Conservation (phyloP, 2,888 invertebrate species). For the Oxycera nigricornis region DNA sequence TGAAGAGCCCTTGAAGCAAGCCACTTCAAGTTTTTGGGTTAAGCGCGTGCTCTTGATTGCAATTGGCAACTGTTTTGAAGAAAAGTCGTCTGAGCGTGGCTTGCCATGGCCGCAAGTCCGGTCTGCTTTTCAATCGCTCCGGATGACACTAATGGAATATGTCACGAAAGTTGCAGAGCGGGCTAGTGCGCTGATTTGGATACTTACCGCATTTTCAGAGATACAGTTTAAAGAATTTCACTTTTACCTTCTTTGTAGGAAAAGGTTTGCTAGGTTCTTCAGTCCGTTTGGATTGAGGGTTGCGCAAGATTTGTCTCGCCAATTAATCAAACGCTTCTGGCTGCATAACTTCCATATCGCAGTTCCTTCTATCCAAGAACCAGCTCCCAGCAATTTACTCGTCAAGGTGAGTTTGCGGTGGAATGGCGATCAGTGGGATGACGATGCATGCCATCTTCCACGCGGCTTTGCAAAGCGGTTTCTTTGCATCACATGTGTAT, state of each 20-base stretch:
- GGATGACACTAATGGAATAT: too few species aligned
- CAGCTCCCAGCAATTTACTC: neutral
- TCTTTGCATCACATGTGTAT: neutral
- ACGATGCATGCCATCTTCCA: neutral
- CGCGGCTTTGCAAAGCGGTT: too few species aligned
- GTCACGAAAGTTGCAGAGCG: too few species aligned
- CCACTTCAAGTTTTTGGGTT: slow-evolving; percentile 6
- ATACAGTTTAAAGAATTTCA: too few species aligned
- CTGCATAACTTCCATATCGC: neutral
- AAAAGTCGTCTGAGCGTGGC: neutral
- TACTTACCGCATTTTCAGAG: too few species aligned
- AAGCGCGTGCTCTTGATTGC: slow-evolving; percentile 12
- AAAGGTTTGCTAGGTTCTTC: too few species aligned
- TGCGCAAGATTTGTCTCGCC: too few species aligned
- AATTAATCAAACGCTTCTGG: neutral
- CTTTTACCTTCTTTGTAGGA: too few species aligned
- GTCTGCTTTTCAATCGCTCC: too few species aligned
- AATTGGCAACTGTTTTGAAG: neutral
- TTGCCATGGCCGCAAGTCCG: too few species aligned
- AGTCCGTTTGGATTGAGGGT: too few species aligned
- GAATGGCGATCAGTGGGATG: neutral
- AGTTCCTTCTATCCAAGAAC: neutral
- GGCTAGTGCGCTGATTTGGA: too few species aligned
- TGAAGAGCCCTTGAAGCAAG: neutral
- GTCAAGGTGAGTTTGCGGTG: neutral